Percentiles rank a stretch among this genome's conserved stretches.
Evolutionary conservation across 2,888 invertebrate species (phyloP).

Genomic region (Opisthograptis luteolata): DNA sequence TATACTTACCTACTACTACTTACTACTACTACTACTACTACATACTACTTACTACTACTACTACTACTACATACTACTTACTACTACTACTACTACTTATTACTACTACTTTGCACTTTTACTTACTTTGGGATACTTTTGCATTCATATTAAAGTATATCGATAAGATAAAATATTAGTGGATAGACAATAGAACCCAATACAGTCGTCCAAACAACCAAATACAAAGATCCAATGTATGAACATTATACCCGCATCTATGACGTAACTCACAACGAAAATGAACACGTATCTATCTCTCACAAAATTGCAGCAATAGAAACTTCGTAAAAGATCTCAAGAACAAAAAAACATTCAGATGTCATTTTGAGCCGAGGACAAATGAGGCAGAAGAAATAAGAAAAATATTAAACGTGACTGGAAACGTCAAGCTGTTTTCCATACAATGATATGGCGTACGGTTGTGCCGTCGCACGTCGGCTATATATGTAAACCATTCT

Average conservation of each 20-base stretch:
- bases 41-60: no score
- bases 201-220: slow-evolving; percentile 4
- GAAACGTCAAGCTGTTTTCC: slow-evolving; percentile 69
- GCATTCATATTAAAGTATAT: no score
- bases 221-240: slow-evolving; percentile 16
- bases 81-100: no score
- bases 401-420: slow-evolving; percentile 82
- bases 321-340: slow-evolving; percentile 46
- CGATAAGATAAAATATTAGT: no score
- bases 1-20: no score
- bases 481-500: slow-evolving; percentile 59
- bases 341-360: slow-evolving; percentile 63
- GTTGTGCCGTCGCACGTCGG: slow-evolving; percentile 56
- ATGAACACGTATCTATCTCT: slow-evolving; percentile 35
- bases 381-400: slow-evolving; percentile 82
- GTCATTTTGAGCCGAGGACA: slow-evolving; percentile 74
- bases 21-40: no score
- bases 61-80: no score
- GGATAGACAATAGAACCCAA: no score
- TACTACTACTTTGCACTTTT: no score
- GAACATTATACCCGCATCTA: slow-evolving; percentile 15
- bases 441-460: slow-evolving; percentile 59
- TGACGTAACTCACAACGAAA: slow-evolving; percentile 27
- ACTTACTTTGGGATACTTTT: no score
- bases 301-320: slow-evolving; percentile 41